phyloP scores from a whole-genome alignment of 2,113 vertebrate genomes.

The Nycticebus coucang region DNA sequence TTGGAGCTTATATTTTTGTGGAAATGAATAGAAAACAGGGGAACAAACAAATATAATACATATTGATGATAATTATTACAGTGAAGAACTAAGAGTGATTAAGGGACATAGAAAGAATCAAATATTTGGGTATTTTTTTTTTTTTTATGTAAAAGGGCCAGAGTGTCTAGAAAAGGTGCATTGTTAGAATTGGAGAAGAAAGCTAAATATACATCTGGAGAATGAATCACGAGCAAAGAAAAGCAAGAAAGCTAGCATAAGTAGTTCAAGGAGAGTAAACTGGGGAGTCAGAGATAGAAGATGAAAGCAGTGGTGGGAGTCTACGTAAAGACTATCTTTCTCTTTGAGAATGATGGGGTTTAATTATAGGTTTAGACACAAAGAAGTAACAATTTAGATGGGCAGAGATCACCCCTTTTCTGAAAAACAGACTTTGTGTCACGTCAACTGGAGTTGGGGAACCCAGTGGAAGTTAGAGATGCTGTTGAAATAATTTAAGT shows the following conservation, averaged over 20 bases:
- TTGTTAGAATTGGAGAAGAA: not conserved
- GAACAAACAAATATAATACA: not conserved
- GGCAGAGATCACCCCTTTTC: not conserved
- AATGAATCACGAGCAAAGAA: not conserved
- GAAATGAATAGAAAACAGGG: not conserved
- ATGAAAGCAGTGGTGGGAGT: not conserved
- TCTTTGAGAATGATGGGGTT: not conserved
- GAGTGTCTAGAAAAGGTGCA: not conserved
- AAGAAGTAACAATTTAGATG: not conserved
- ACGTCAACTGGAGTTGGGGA: not conserved
- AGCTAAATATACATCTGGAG: not conserved
- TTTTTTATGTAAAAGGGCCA: not conserved
- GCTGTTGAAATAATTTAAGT: not conserved
- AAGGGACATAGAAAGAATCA: not conserved
- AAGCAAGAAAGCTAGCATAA: not conserved
- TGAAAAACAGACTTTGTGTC: not conserved
- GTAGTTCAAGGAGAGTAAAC: not conserved
- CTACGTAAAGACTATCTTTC: not conserved
- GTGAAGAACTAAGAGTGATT: not conserved
- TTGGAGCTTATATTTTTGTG: not conserved
- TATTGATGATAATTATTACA: not conserved
- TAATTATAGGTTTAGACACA: not conserved
- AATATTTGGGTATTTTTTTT: not conserved
- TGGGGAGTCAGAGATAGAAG: not conserved
- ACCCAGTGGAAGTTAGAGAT: not conserved